Evolutionary conservation across 2,113 vertebrate species (phyloP).

Genomic region (Rhinichthys klamathensis): DNA sequence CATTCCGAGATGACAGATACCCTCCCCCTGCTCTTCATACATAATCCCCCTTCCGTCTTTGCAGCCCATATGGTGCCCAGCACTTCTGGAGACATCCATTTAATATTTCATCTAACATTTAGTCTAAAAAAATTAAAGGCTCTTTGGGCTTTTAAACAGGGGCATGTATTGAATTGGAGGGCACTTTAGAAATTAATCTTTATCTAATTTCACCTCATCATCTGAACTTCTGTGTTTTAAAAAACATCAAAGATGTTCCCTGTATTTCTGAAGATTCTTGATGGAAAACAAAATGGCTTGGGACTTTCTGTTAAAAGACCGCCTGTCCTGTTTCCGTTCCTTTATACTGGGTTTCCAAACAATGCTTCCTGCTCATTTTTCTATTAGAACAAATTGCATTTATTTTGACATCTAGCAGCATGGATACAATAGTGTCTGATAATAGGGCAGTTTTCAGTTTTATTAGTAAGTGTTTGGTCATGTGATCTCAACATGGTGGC

Average conservation of each 20-base stretch:
- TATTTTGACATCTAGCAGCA: not conserved
- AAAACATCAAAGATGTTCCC: not conserved
- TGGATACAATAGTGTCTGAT: not conserved
- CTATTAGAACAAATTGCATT: not conserved
- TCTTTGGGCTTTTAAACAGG: constrained; percentile 14
- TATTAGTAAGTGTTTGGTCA: no score
- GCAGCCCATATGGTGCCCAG: constrained; percentile 48
- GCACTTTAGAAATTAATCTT: not conserved
- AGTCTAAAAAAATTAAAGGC: constrained; percentile 58
- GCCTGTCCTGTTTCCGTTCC: not conserved
- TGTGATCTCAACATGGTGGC: no score
- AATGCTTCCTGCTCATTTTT: not conserved
- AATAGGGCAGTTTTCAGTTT: not conserved
- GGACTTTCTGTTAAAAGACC: not conserved
- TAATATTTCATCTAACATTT: constrained; percentile 56
- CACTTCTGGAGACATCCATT: constrained; percentile 39
- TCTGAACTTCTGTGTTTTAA: not conserved
- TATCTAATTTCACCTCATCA: not conserved
- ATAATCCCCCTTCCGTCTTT: constrained; percentile 62
- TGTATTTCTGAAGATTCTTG: constrained; percentile 50
- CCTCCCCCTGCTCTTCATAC: constrained; percentile 56
- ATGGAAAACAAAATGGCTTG: constrained; percentile 16
- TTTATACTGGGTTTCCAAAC: not conserved
- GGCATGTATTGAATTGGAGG: not conserved
- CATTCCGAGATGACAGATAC: constrained; percentile 50